Evolutionary conservation across 2,888 invertebrate genomes (phyloP).

Genomic region (Phortica magna): DNA sequence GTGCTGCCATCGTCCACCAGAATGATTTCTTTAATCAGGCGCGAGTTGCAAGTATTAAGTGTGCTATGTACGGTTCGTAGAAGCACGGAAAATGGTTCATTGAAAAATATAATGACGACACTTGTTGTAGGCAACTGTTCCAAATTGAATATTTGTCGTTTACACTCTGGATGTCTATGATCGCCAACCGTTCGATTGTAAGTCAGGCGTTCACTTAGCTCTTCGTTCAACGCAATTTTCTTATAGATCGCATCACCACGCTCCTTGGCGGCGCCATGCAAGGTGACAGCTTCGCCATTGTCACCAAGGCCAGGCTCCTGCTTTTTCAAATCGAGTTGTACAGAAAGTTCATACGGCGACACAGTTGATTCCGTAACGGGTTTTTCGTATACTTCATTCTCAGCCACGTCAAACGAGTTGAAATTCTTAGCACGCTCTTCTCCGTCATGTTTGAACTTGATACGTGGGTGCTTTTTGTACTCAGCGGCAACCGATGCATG

Average conservation of each 20-base stretch:
- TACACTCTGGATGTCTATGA: constrained; percentile 75
- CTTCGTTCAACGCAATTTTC: constrained; percentile 91
- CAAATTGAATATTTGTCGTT: constrained; percentile 79
- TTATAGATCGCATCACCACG: constrained; percentile 86
- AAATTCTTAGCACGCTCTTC: constrained; percentile 38
- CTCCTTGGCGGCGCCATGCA: constrained; percentile 83
- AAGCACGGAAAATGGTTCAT: constrained; percentile 92
- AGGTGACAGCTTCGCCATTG: constrained; percentile 83
- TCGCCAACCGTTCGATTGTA: constrained; percentile 84
- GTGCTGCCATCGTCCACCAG: constrained; percentile 96
- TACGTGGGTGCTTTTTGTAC: constrained; percentile 42
- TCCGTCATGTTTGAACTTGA: constrained; percentile 4
- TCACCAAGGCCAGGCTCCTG: constrained; percentile 86
- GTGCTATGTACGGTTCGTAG: constrained; percentile 88
- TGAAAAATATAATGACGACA: constrained; percentile 92
- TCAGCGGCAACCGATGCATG: constrained; percentile 26
- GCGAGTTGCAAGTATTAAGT: constrained; percentile 83
- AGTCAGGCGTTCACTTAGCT: constrained; percentile 92
- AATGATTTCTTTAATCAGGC: constrained; percentile 90
- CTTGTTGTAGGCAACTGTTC: constrained; percentile 85
- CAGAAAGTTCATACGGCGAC: constrained; percentile 74
- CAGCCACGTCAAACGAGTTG: constrained; percentile 45
- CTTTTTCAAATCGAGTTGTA: constrained; percentile 82
- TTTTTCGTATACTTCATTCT: constrained; percentile 59
- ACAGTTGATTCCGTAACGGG: constrained; percentile 53